Base-by-base conservation (phyloP, 2,888 invertebrate species). In the Caenorhabditis sulstoni region DNA sequence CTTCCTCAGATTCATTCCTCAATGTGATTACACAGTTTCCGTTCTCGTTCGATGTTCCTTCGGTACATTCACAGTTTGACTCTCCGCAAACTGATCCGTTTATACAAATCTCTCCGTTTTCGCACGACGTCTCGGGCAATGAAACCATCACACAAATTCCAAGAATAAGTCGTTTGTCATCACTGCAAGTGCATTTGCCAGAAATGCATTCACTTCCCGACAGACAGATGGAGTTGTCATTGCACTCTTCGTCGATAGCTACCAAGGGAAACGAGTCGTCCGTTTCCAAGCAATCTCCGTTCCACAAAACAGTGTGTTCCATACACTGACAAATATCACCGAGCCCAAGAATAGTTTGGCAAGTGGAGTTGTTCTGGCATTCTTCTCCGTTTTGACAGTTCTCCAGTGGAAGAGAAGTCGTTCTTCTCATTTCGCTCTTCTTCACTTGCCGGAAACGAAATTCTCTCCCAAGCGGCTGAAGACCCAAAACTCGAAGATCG, bases 241-340 rank as follows among this genome's bases (percentile, higher is more conserved):
- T 59, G 49, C 87, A 88, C 0, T 7, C 1, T 20, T 82, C 84
- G 2, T 83, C 85, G 35, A 85, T 76, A 9, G 81, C 71, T 9
- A 81, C 79, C 3, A 84, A 66, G 1, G 68, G 58, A 3, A 76
- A 57, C 3, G 81, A 80, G n/a, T 78, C 65, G 8, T 84, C 75
- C 0, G 62, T 49, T 23, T 55, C 53, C 3, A 88, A 50, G 66
- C 88, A 88, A 16, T 83, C 81, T 2, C 79, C 82, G 9, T 82
- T 79, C 37, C 82, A 64, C n/a, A 82, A 70, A 11, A 87, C 62
- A 0, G 67, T 78, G 12, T 66, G 55, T 9, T 82, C 79, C 1
- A 65, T 70, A 62, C 88, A 88, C 45, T 86, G 84, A 50, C 88
- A 88, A n/a, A 88, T 82, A 35, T 77, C 65, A 1, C 88, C 88